Evolutionary conservation across 2,113 vertebrate species (phyloP).

Genomic region (Athene cunicularia): DNA sequence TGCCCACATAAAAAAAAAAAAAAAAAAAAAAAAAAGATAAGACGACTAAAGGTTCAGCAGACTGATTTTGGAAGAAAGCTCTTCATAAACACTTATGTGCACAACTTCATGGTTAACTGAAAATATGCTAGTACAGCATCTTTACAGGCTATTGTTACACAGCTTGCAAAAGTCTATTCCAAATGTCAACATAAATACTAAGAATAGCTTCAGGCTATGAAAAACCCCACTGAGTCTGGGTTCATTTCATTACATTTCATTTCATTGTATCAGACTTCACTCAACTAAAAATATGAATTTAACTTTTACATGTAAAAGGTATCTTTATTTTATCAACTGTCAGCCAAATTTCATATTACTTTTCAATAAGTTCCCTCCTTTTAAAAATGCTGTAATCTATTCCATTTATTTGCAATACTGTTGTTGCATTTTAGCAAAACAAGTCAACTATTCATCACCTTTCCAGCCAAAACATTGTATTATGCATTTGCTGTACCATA

Average conservation of each 20-base stretch:
- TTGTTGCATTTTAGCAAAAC: background rate
- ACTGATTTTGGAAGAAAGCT: background rate
- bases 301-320: background rate
- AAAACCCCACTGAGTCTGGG: background rate
- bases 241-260: background rate
- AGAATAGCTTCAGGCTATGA: slow-evolving; percentile 2
- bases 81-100: background rate
- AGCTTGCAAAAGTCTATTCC: slow-evolving; percentile 14
- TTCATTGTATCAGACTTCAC: background rate
- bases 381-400: background rate
- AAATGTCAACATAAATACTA: slow-evolving; percentile 56
- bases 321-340: background rate
- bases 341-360: background rate
- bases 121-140: background rate
- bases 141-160: background rate
- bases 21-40: background rate
- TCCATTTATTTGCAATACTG: background rate
- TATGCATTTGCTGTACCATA: background rate
- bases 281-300: slow-evolving; percentile 19
- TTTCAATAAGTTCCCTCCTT: background rate
- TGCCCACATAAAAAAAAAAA: background rate
- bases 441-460: background rate
- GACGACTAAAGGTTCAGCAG: background rate
- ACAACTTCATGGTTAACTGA: background rate
- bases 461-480: background rate